A percentile compares a stretch with the other conserved stretches of the same genome.
phyloP scores from a whole-genome alignment of 1,140 invertebrate species.

The Achroia grisella region DNA sequence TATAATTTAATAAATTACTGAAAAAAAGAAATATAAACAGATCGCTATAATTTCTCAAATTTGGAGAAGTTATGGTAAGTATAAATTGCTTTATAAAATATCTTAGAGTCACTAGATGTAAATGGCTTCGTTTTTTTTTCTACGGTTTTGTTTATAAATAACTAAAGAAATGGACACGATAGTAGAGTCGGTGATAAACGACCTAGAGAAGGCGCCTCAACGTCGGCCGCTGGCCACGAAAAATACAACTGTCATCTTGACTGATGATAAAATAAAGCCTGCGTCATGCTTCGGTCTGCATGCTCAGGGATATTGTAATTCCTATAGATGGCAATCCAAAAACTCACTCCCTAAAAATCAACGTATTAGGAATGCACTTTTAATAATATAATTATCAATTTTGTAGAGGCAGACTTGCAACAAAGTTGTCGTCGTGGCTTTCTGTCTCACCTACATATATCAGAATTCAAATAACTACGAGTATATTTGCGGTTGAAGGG shows the following conservation, averaged over 20 bases:
- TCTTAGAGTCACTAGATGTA: not conserved
- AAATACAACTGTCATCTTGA: conserved; percentile 71
- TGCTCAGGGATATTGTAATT: conserved; percentile 54
- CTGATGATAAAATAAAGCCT: conserved; percentile 65
- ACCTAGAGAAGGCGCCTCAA: conserved; percentile 52
- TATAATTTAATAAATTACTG: no score
- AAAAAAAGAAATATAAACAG: no score
- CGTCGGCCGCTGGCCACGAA: conserved; percentile 64
- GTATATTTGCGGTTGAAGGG: no score
- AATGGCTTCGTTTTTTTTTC: not conserved
- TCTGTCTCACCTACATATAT: no score
- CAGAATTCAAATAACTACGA: no score
- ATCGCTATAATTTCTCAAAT: no score
- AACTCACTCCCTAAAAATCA: conserved; percentile 19
- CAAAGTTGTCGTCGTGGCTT: no score
- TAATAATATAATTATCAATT: no score
- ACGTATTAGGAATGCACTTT: no score
- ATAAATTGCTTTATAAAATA: no score
- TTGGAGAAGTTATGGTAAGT: no score
- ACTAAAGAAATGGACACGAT: conserved; percentile 51
- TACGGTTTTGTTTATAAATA: conserved; percentile 27
- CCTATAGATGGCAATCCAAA: conserved; percentile 41
- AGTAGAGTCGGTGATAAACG: conserved; percentile 65
- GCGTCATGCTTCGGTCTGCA: conserved; percentile 61
- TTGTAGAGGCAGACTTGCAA: no score